Percentiles rank a stretch among this genome's conserved stretches.
phyloP scores from a whole-genome alignment of 2,113 vertebrate species.

The Rhinolophus sinicus region DNA sequence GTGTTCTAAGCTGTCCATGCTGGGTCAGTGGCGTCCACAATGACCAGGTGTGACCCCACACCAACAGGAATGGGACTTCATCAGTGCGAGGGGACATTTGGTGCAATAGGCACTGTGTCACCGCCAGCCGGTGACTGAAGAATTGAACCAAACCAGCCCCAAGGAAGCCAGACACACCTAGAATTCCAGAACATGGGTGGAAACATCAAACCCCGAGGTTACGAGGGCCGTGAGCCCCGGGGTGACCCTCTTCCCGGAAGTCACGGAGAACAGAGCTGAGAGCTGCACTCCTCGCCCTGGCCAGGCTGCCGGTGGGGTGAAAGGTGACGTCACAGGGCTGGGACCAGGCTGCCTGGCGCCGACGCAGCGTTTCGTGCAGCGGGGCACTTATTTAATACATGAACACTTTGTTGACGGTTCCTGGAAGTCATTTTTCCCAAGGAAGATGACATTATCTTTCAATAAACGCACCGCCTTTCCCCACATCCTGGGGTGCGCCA shows the following conservation, averaged over 20 bases:
- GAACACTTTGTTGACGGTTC: neutral
- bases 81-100: accelerated
- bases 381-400: neutral
- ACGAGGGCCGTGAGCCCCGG: accelerated
- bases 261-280: neutral
- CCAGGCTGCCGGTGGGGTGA: no score
- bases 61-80: accelerated
- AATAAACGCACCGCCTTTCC: no score
- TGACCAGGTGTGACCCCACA: accelerated
- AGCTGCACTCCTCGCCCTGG: neutral
- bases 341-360: no score
- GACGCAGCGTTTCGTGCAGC: neutral
- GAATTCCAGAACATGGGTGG: neutral
- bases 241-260: accelerated
- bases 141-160: accelerated
- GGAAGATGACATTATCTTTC: no score
- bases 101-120: accelerated
- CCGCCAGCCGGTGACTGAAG: accelerated
- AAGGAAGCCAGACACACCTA: accelerated
- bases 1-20: accelerated
- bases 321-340: neutral
- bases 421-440: neutral
- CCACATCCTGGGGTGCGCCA: no score
- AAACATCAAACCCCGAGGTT: accelerated
- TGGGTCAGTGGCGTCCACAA: accelerated